A percentile compares a stretch with the other conserved stretches of the same genome.
These are phyloP conservation scores for Cactoblastis cactorum DNA, from an alignment of 2,888 invertebrate species.

Conservation along the genomic window DNA sequence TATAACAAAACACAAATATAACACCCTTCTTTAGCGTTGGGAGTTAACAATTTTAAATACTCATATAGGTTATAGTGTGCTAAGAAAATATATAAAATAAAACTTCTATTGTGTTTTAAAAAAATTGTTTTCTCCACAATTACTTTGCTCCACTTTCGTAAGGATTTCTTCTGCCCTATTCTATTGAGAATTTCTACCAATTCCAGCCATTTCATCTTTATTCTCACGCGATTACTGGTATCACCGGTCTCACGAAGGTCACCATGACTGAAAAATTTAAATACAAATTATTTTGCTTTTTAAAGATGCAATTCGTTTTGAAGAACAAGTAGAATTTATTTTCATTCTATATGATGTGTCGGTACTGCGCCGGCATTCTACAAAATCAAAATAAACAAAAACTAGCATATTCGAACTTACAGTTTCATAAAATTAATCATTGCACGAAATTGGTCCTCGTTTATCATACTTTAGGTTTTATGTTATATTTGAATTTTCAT, in stretches of 20 bases:
- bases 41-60: too few relatives aligned
- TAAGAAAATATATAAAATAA: neutral
- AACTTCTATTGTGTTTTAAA: too few relatives aligned
- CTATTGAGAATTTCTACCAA: neutral
- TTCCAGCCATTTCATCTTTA: neutral
- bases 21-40: too few relatives aligned
- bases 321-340: neutral
- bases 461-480: neutral
- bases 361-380: too few relatives aligned
- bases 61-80: too few relatives aligned
- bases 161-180: neutral
- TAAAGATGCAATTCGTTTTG: neutral
- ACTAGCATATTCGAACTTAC: constrained; percentile 17
- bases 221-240: neutral
- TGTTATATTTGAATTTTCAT: neutral
- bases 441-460: constrained; percentile 15
- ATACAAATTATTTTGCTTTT: neutral
- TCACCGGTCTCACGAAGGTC: neutral
- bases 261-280: constrained; percentile 12
- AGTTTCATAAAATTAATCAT: constrained; percentile 27
- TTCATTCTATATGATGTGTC: too few relatives aligned
- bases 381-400: neutral
- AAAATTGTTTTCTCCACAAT: too few relatives aligned
- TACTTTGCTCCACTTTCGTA: constrained; percentile 1
- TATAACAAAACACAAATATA: too few relatives aligned